Evolutionary conservation across 1,140 invertebrate genomes (phyloP), one percentile per base, ranked within the genome.

Genomic region (Littorina saxatilis): DNA sequence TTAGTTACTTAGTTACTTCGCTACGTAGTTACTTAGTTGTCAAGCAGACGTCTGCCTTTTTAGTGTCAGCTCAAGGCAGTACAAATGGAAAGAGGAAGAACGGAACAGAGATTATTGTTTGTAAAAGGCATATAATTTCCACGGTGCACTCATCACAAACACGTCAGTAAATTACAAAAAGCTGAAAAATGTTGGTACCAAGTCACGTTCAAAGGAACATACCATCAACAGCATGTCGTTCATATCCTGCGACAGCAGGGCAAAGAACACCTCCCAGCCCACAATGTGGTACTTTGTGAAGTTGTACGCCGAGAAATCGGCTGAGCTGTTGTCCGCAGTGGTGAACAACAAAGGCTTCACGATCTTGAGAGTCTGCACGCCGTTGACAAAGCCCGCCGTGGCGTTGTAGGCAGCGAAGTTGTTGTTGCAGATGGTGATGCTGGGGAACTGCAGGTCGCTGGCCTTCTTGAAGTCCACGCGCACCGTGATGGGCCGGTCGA

Each of bases 371-470:
- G 50, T 29, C 74, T 5, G 2, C 27, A 76, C 74, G 13, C 17
- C 74, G n/a, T 20, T 0, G 13, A 52, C 55, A 7, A 1, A 39
- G 32, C 23, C 29, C 11, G 50, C 66, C 50, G 55, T 5, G 47
- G 35, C 47, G n/a, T n/a, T n/a, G 50, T 58, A 58, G 74, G 50
- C 58, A 27, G 74, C 74, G 47, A 35, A 55, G 78, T 79, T 79
- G 78, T 68, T 79, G 78, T 52, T 79, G 78, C 78, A 79, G 7
- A 79, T 15, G 20, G 78, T 79, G 15, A 79, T 63, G 39, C 63
- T 70, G n/a, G 78, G 78, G 55, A 79, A 79, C 37, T 50, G 35
- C 35, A 79, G 39, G 17, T 29, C 66, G 7, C 43, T 43, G 17
- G 78, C 78, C 40, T 52, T 52, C 3, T 29, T 39, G 63, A 66